Evolutionary conservation across 2,797 vertebrate genomes (phyloP).

Genomic region (Oryzias sinensis): DNA sequence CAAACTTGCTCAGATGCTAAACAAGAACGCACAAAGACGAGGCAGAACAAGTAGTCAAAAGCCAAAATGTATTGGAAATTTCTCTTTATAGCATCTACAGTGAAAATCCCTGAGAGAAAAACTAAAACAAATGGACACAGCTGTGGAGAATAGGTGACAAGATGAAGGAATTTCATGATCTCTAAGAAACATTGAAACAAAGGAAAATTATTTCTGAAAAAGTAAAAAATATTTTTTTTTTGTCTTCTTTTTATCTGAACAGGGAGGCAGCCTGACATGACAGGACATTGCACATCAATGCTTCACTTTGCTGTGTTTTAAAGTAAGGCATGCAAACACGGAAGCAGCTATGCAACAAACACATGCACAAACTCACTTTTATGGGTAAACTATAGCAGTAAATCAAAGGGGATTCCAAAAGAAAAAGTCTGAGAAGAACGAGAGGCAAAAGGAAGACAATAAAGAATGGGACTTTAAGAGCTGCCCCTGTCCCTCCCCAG

Average conservation of each 20-base stretch:
- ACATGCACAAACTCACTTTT: constrained; percentile 1
- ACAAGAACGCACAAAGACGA: constrained; percentile 1
- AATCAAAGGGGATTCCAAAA: neutral
- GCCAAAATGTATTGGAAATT: neutral
- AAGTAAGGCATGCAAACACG: constrained; percentile 11
- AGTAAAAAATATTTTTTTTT: neutral
- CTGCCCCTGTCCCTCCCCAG: constrained; percentile 27
- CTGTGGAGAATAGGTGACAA: constrained; percentile 9
- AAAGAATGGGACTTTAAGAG: constrained; percentile 22
- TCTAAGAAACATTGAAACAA: too few relatives aligned
- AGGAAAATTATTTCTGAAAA: too few relatives aligned
- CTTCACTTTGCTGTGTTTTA: constrained; percentile 1
- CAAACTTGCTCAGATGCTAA: constrained; percentile 18
- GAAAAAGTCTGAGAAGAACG: neutral
- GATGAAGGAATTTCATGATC: neutral
- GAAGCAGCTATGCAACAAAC: constrained; percentile 3
- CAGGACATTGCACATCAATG: constrained; percentile 6
- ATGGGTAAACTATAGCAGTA: constrained; percentile 7
- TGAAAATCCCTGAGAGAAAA: constrained; percentile 22
- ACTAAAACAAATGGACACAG: constrained; percentile 16
- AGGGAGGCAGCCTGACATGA: neutral
- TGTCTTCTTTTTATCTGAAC: constrained; percentile 9
- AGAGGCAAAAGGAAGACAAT: constrained; percentile 2
- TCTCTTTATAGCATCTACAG: neutral
- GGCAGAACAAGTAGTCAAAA: constrained; percentile 12